A percentile compares a stretch with the other conserved stretches of the same genome.
Conservation (phyloP, 2,113 vertebrate genomes). For the Rallus limicola region DNA sequence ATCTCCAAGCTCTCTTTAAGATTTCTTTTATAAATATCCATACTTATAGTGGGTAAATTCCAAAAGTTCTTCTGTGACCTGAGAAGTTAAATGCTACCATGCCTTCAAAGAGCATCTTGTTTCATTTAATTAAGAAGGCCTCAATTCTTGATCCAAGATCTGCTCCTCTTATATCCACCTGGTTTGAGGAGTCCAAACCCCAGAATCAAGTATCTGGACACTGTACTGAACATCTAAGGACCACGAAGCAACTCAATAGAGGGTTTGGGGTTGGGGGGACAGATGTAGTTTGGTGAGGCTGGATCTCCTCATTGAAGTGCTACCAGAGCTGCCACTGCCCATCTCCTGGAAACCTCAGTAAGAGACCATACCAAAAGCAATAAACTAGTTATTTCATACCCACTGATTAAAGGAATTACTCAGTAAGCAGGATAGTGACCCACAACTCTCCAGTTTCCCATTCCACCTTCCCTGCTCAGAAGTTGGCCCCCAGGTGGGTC, state of each 20-base stretch:
- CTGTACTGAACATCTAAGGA: too few species aligned
- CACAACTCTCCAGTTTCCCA: not conserved
- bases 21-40: not conserved
- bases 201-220: not conserved
- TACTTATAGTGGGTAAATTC: not conserved
- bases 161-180: not conserved
- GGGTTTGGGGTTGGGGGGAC: fast-evolving
- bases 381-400: not conserved
- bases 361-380: not conserved
- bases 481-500: not conserved
- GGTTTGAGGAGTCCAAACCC: not conserved
- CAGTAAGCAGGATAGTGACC: not conserved
- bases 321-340: too few species aligned
- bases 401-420: not conserved
- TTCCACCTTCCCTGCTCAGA: not conserved
- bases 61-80: not conserved
- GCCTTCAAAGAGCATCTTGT: not conserved
- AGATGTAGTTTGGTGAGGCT: not conserved
- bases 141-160: not conserved
- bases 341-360: not conserved
- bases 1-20: not conserved
- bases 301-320: not conserved
- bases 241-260: not conserved
- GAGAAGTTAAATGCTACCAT: not conserved
- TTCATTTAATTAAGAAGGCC: not conserved